Percentiles rank a stretch among this genome's conserved stretches.
phyloP scores from a whole-genome alignment of 2,888 invertebrate genomes.

The Ochropleura leucogaster region DNA sequence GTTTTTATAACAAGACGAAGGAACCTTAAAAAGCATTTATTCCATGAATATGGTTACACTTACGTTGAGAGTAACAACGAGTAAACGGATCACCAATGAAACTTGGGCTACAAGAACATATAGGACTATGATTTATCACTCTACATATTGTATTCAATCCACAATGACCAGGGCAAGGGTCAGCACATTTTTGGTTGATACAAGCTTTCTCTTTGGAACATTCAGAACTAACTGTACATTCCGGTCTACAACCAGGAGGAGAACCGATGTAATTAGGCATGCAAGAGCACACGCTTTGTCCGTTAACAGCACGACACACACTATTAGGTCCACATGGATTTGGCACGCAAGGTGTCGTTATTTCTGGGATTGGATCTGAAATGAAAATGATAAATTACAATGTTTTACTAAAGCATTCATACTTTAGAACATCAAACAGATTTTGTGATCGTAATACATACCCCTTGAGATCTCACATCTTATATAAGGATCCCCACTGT shows the following conservation, averaged over 20 bases:
- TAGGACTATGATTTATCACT: slow-evolving; percentile 94
- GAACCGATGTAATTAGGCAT: slow-evolving; percentile 93
- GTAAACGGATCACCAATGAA: slow-evolving; percentile 93
- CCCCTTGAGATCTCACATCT: slow-evolving; percentile 88
- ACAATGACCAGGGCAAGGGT: slow-evolving; percentile 94
- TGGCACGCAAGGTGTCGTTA: slow-evolving; percentile 92
- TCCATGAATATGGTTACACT: slow-evolving; percentile 63
- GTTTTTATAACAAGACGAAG: slow-evolving; percentile 13
- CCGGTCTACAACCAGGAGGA: slow-evolving; percentile 94
- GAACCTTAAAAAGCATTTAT: not conserved
- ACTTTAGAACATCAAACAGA: not conserved
- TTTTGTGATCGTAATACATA: slow-evolving; percentile 57
- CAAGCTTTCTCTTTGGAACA: slow-evolving; percentile 94
- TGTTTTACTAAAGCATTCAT: not conserved
- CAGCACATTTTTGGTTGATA: slow-evolving; percentile 93
- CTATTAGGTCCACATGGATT: slow-evolving; percentile 95
- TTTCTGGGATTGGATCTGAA: slow-evolving; percentile 81
- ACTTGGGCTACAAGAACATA: slow-evolving; percentile 92
- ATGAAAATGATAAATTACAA: slow-evolving; percentile 36
- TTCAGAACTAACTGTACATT: slow-evolving; percentile 94
- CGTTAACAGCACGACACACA: slow-evolving; percentile 93
- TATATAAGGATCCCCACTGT: slow-evolving; percentile 94
- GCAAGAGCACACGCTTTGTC: slow-evolving; percentile 94
- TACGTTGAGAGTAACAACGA: slow-evolving; percentile 91
- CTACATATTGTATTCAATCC: slow-evolving; percentile 93